Percentiles rank a stretch among this genome's conserved stretches.
Conservation (phyloP, 2,113 vertebrate genomes). For the Dicaeum eximium region DNA sequence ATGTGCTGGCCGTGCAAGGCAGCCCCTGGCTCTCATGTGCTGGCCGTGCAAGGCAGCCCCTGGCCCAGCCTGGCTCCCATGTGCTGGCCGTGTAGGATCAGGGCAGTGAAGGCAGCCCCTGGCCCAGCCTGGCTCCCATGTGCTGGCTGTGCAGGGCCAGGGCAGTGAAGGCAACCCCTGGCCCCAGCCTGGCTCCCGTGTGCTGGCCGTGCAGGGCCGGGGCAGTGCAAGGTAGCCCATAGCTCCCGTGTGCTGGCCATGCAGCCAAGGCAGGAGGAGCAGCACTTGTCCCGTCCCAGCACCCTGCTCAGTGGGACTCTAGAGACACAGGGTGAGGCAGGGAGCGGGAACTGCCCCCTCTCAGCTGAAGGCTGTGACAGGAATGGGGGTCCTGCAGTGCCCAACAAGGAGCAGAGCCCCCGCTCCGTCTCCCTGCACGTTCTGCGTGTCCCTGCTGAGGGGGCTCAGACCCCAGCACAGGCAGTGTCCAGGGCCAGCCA, state of each 20-base stretch:
- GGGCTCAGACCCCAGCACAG: background rate
- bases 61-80: too few species aligned
- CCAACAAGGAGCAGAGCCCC: accelerated
- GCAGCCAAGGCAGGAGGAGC: background rate
- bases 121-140: too few species aligned
- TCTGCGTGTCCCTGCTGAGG: accelerated
- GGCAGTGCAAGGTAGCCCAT: background rate
- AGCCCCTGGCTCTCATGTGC: too few species aligned
- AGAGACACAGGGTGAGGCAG: background rate
- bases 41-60: too few species aligned
- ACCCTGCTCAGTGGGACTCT: background rate
- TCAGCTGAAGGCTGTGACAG: background rate
- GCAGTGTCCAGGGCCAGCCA: background rate
- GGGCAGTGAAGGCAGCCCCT: too few species aligned
- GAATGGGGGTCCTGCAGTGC: background rate
- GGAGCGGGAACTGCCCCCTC: accelerated
- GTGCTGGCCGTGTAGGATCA: too few species aligned
- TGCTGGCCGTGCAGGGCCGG: background rate
- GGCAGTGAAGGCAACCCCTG: too few species aligned
- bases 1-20: too few species aligned
- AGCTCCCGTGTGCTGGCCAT: accelerated
- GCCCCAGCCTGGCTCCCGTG: too few species aligned
- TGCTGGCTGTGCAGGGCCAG: too few species aligned
- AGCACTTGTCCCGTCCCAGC: accelerated
- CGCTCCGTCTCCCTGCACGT: accelerated